Evolutionary conservation across 2,113 vertebrate species (phyloP), one percentile per base, ranked within the genome.

Genomic region (Budorcas taxicolor): DNA sequence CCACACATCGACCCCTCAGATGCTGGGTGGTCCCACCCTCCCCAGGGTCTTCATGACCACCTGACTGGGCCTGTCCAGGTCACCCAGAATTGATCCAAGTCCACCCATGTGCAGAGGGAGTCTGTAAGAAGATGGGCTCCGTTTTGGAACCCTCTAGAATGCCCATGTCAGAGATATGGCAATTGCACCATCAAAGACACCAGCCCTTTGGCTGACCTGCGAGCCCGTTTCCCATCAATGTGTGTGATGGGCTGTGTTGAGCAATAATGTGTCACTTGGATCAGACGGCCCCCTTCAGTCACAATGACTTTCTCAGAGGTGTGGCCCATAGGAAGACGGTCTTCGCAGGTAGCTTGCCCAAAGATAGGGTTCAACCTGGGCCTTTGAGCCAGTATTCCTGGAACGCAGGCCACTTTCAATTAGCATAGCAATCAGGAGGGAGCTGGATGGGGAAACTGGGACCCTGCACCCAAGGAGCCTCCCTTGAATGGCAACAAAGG

Each of bases 141-240:
- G 7, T 74, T 62, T 80, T 64, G 12, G 58, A 96, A 43, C 14
- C 3, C 45, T 95, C 40, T 76, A 78, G 92, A 71, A 95, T 6
- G 29, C 50, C 76, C 78, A 31, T 16, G 78, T 94, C 90, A 74
- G 78, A 96, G 67, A 90, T 53, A n/a, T 0, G 14, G 76, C 78
- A n/a, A 4, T 96, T 97, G 93, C 82, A 45, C 95, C 97, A 97
- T 90, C 71, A 60, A 60, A 88, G 78, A 64, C 82, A 82, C 40
- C 91, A 96, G 94, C 52, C 95, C 97, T 97, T 95, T 98, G 97
- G 96, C 96, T 95, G 96, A 98, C 80, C 96, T 57, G 27, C 0
- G 12, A 90, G 80, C 60, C 96, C 62, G 40, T 74, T 98, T 97
- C 97, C 93, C 87, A 3, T 90, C 93, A 97, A 67, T 1, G 8